Evolutionary conservation across 2,797 vertebrate genomes (phyloP), one percentile per base, ranked within the genome.

Genomic region (Melanotaenia parkinsoni): DNA sequence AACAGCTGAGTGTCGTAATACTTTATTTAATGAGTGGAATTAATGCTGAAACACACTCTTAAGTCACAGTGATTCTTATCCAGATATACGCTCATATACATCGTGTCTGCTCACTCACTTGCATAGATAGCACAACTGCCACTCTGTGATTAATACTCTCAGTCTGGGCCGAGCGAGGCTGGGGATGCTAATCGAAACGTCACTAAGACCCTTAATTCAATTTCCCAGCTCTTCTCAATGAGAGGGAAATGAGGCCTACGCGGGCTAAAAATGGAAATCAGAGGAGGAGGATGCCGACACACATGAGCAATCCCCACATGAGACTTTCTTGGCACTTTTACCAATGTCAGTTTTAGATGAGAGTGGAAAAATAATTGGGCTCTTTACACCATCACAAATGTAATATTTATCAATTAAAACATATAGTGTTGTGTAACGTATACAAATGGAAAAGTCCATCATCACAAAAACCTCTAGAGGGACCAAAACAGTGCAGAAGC

Each of bases 171-270:
- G 86, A 90, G 84, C 71, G 74, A 88, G 84, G 75, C 67, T 69
- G 56, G 58, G 86, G 89, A 91, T 84, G 89, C 85, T 92, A 92
- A 94, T 93, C 81, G 79, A 91, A 94, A 90, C 72, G 82, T 90
- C 89, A 92, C 87, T 79, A 67, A 92, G 88, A 92, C 88, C 84
- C 88, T 88, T 92, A 93, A 94, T 93, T 94, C 82, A 88, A 92
- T 94, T 92, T 93, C 82, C 77, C 63, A 79, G 85, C 82, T 90
- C 86, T 76, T 90, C 87, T 91, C 88, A 88, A 87, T 88, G 89
- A 90, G 84, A 79, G 84, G 79, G 82, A 92, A 92, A 91, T 76
- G 76, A 91, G 84, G 83, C 87, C 84, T 90, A 69, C 45, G 43
- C 72, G 40, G 67, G 86, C 90, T 94, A 93, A 92, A 93, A 90